Percentiles rank a stretch among this genome's conserved stretches.
phyloP scores from a whole-genome alignment of 2,888 invertebrate species.

The Liposcelis brunnea region DNA sequence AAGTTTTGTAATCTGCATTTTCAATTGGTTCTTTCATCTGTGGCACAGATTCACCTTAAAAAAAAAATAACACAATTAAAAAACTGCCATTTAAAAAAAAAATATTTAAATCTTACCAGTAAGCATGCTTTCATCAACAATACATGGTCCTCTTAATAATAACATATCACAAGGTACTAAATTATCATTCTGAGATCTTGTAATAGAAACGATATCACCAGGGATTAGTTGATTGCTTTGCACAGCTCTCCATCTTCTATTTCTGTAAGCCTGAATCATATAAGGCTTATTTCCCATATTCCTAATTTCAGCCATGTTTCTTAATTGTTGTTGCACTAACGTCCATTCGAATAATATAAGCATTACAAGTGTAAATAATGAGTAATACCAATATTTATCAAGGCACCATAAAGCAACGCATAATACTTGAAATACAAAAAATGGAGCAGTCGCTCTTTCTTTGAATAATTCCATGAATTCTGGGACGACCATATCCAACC shows the following conservation, averaged over 20 bases:
- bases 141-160: constrained; percentile 83
- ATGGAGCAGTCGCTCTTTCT: constrained; percentile 96
- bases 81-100: not conserved
- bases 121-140: constrained; percentile 98
- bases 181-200: constrained; percentile 73
- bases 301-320: constrained; percentile 96
- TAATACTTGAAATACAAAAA: constrained; percentile 99
- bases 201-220: constrained; percentile 91
- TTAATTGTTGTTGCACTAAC: constrained; percentile 89
- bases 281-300: constrained; percentile 99
- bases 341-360: constrained; percentile 93
- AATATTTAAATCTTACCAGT: constrained; percentile 58
- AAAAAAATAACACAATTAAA: constrained; percentile 2
- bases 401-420: constrained; percentile 98
- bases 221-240: constrained; percentile 79
- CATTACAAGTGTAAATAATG: constrained; percentile 91
- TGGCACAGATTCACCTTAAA: constrained; percentile 77
- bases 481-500: constrained; percentile 71
- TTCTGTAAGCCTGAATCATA: constrained; percentile 71
- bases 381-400: constrained; percentile 98
- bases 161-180: constrained; percentile 94
- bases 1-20: constrained; percentile 36
- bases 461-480: constrained; percentile 92
- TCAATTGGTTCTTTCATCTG: constrained; percentile 98
- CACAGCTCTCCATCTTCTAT: constrained; percentile 73